Base-by-base conservation (phyloP, 2,888 invertebrate genomes). In the Parthenolecanium corni region DNA sequence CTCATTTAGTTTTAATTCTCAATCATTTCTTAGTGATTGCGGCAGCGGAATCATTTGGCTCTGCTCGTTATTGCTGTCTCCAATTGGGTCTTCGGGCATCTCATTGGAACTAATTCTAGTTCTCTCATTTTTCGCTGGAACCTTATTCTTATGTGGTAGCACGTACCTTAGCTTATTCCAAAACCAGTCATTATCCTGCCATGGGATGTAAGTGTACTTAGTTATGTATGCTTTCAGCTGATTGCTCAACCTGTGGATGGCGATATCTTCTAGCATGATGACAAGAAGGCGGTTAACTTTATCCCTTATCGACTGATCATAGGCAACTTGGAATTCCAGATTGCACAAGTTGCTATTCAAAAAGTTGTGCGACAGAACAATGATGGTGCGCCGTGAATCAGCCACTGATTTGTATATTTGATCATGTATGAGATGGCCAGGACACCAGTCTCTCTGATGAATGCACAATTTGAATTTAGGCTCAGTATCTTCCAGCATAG, bases 161-260 rank as follows among this genome's bases (percentile, higher is more conserved):
- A 88, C 87, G 71, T 84, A 86, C 36, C 80, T 76, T 57, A 90
- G 74, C 71, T 85, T 86, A 63, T 84, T 78, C 89, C 88, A 89
- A 74, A 89, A 89, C 82, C 83, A n/a, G n/a, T n/a, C 84, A 6
- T 84, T 83, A 71, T 89, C 87, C 12, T 82, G 86, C 85, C 86
- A 87, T 69, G 84, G 82, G 38, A 89, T 78, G 70, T 89, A 89
- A 0, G 89, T 89, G 72, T 87, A 87, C 73, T 80, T 83, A 65
- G 78, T 79, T 4, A 89, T 74, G 71, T 88, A 89, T 0, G 82
- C 78, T 70, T 82, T 79, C 52, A 87, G 76, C 68, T 85, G 85
- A 0, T 80, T 76, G 69, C 86, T 85, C 64, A 86, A 74, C 31
- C 72, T 70, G 31, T 80, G 78, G 1, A 80, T 75, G 49, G 11